Conservation (phyloP, 2,797 vertebrate genomes). For the Eupleurogrammus muticus region DNA sequence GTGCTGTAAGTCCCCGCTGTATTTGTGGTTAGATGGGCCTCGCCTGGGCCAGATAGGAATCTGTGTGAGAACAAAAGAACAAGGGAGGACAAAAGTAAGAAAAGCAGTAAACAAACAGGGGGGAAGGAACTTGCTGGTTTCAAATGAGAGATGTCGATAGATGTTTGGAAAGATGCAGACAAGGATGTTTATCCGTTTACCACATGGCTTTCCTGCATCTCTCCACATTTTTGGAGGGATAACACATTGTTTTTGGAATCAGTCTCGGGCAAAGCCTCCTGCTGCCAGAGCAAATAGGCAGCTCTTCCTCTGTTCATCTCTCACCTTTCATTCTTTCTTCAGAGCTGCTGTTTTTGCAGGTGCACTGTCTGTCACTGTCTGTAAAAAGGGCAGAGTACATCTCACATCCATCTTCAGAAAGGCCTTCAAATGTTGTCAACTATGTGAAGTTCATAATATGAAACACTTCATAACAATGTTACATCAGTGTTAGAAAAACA, state of each 20-base stretch:
- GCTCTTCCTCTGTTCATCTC: conserved; percentile 14
- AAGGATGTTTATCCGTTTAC: conserved; percentile 47
- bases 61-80: conserved; percentile 42
- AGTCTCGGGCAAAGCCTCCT: conserved; percentile 61
- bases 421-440: neutral
- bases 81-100: conserved; percentile 7
- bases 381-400: neutral
- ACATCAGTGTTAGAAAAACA: neutral
- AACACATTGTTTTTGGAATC: conserved; percentile 69
- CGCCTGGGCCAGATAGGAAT: conserved; percentile 41
- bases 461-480: neutral
- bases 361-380: conserved; percentile 5
- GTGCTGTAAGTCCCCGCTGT: conserved; percentile 20
- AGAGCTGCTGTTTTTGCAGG: conserved; percentile 49
- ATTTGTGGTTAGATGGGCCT: conserved; percentile 35
- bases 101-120: conserved; percentile 6
- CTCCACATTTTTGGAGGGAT: conserved; percentile 38
- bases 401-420: conserved; percentile 1
- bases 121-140: conserved; percentile 1
- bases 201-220: conserved; percentile 21
- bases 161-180: conserved; percentile 19
- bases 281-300: conserved; percentile 77
- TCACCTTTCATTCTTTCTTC: conserved; percentile 42
- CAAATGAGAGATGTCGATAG: neutral
- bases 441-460: neutral